Percentiles rank a stretch among this genome's conserved stretches.
Evolutionary conservation across 2,888 invertebrate species (phyloP).

Genomic region (Acanthosoma haemorrhoidale): DNA sequence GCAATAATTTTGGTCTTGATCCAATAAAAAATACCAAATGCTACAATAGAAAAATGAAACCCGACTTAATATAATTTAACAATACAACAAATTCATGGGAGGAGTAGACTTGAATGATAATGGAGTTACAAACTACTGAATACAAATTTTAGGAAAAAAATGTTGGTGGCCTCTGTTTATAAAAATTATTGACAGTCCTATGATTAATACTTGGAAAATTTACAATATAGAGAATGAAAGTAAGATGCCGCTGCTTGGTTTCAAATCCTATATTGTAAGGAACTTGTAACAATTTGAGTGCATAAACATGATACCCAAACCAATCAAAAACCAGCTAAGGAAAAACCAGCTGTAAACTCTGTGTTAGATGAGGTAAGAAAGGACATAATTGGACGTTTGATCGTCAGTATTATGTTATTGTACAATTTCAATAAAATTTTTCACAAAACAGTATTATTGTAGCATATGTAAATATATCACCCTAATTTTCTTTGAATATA

Average conservation of each 20-base stretch:
- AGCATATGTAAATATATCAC: neutral
- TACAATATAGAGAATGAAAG: neutral
- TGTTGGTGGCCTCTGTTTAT: slow-evolving; percentile 25
- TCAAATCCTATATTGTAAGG: slow-evolving; percentile 8
- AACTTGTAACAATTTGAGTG: neutral
- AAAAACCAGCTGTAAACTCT: neutral
- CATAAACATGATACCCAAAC: neutral
- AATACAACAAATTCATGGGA: slow-evolving; percentile 29
- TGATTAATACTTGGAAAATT: slow-evolving; percentile 16
- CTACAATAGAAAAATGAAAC: neutral
- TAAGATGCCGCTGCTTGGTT: neutral
- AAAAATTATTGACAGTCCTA: neutral
- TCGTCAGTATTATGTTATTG: neutral
- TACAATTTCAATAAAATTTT: too few species aligned
- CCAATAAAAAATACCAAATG: slow-evolving; percentile 25
- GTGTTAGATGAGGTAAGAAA: neutral
- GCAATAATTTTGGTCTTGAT: slow-evolving; percentile 15
- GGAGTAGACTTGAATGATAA: slow-evolving; percentile 29
- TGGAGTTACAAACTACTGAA: slow-evolving; percentile 18
- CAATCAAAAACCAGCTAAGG: neutral
- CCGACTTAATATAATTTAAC: slow-evolving; percentile 16
- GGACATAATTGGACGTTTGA: neutral
- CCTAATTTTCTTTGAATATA: neutral
- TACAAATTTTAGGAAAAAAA: slow-evolving; percentile 2
- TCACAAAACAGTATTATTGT: neutral